Conservation (phyloP, 2,797 vertebrate species). For the Trachurus trachurus region DNA sequence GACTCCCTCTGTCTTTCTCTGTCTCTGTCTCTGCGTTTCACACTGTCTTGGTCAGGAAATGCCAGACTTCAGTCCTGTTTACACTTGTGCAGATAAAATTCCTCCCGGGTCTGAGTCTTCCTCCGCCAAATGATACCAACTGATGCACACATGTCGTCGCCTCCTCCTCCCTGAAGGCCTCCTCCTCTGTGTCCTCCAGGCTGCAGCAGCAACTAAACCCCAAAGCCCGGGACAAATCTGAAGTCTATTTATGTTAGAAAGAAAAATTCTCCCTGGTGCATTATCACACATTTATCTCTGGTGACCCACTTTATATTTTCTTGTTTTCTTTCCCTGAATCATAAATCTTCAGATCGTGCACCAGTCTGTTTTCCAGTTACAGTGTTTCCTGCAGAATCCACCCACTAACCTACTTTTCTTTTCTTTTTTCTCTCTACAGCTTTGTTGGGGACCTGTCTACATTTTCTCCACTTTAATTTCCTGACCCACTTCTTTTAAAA, state of each 20-base stretch:
- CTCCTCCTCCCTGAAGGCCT: conserved; percentile 5
- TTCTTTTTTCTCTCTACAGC: conserved; percentile 7
- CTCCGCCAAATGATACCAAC: conserved; percentile 49
- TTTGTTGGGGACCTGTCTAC: neutral
- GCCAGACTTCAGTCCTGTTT: conserved; percentile 58
- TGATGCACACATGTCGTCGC: conserved; percentile 21
- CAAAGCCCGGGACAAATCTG: conserved; percentile 11
- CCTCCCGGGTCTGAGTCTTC: conserved; percentile 39
- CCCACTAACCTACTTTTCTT: conserved; percentile 15
- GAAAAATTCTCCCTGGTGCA: neutral
- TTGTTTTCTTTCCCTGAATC: neutral
- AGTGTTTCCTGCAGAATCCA: conserved; percentile 5
- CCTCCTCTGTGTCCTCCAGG: conserved; percentile 9
- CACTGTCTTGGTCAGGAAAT: conserved; percentile 65
- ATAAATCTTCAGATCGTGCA: neutral
- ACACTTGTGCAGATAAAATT: conserved; percentile 57
- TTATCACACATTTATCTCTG: neutral
- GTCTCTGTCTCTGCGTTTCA: neutral
- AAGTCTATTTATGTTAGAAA: neutral
- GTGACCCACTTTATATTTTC: conserved; percentile 9
- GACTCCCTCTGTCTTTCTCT: neutral
- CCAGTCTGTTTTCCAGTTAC: neutral
- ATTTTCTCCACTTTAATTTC: conserved; percentile 1
- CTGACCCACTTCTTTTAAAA: conserved; percentile 17
- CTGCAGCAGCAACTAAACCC: conserved; percentile 21